Evolutionary conservation across 2,888 invertebrate species (phyloP), one percentile per base, ranked within the genome.

Genomic region (Ganaspis brasiliensis): DNA sequence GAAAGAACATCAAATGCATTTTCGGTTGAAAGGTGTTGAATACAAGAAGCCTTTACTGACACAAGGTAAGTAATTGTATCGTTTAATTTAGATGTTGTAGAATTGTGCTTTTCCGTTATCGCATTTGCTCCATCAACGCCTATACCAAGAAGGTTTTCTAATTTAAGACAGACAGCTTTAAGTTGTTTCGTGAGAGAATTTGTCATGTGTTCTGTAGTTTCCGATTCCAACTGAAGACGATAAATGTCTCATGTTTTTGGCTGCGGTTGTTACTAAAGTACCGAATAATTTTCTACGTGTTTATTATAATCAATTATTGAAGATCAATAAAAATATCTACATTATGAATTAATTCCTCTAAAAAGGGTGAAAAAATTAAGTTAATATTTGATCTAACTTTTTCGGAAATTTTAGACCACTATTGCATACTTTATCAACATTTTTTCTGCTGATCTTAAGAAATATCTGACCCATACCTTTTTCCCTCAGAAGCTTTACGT

Each of bases 291-390:
- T 83, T 52, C 40, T 81, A n/a, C 78, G 75, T 82, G 67, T 0
- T 76, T 80, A 77, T 49, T 77, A 79, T 21, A 78, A 74, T 87
- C 87, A 16, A 86, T 81, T 59, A 87, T 87, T n/a, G 87, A 75
- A 0, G 87, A 88, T 26, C 83, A 87, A 10, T 83, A 79, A 73
- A 61, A 84, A 79, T 87, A 76, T 57, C 85, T 19, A 88, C 81
- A 12, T 89, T 87, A 77, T 84, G 79, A n/a, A 87, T 74, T 37
- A 88, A 80, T 35, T 79, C 84, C 74, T 85, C 45, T 2, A 87
- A 74, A 79, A 89, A 83, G n/a, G 87, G 88, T 6, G 79, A 79
- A 56, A 87, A 81, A 6, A 88, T 84, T n/a, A n/a, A n/a, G n/a
- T n/a, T n/a, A n/a, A n/a, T n/a, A n/a, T n/a, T n/a, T n/a, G n/a